Conservation (phyloP, 2,113 vertebrate species). For the Bucco capensis region DNA sequence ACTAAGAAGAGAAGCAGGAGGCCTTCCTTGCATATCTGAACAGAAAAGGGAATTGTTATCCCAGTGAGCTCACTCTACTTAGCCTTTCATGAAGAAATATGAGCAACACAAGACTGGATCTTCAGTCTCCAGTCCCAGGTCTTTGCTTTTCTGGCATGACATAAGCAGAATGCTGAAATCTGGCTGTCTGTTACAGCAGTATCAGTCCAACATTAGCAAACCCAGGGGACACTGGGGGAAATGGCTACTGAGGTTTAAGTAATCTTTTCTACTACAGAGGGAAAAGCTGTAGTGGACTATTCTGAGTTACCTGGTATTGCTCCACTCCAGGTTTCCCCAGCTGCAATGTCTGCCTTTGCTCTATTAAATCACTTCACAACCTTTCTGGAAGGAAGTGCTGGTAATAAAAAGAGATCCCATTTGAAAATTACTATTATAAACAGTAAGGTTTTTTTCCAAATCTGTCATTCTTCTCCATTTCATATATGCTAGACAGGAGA, state of each 20-base stretch:
- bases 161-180: not conserved
- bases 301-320: not conserved
- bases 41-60: not conserved
- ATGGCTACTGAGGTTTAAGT: not conserved
- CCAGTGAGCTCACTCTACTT: not conserved
- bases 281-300: not conserved
- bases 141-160: not conserved
- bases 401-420: not conserved
- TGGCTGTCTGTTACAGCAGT: not conserved
- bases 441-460: conserved; percentile 12
- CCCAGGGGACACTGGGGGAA: not conserved
- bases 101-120: not conserved
- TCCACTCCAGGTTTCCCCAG: not conserved
- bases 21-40: not conserved
- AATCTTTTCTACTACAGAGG: not conserved
- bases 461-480: not conserved
- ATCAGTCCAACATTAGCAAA: not conserved
- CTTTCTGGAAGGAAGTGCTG: not conserved
- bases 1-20: not conserved
- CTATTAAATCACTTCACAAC: not conserved
- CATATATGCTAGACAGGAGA: not conserved
- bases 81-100: not conserved
- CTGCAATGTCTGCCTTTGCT: not conserved
- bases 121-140: not conserved
- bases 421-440: not conserved